Evolutionary conservation across 2,797 vertebrate genomes (phyloP).

Genomic region (Sciurus vulgaris): DNA sequence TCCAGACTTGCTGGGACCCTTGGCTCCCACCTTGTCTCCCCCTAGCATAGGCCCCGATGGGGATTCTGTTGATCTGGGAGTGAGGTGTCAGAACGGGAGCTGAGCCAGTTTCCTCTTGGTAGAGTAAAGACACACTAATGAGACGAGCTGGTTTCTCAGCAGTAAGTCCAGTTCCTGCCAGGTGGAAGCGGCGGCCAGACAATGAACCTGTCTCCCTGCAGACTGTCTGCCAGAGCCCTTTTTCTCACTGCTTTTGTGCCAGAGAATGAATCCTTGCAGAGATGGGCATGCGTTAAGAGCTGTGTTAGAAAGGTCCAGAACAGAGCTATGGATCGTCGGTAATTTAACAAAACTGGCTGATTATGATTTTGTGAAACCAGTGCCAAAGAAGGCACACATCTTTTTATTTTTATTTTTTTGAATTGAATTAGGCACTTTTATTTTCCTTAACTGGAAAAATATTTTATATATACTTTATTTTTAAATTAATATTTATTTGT

Average conservation of each 20-base stretch:
- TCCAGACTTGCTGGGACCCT: neutral
- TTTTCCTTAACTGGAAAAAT: no score
- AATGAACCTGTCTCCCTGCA: neutral
- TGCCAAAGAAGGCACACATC: neutral
- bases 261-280: slow-evolving; percentile 73
- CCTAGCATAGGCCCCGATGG: neutral
- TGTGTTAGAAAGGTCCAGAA: slow-evolving; percentile 73
- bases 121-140: slow-evolving; percentile 77
- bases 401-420: neutral
- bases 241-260: neutral
- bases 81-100: slow-evolving; percentile 30
- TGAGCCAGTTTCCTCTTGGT: neutral
- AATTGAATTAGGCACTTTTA: no score
- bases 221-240: slow-evolving; percentile 38
- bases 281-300: slow-evolving; percentile 68
- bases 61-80: slow-evolving; percentile 3
- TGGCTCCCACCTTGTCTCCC: neutral
- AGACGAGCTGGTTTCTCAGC: slow-evolving; percentile 69
- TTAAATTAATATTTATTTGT: no score
- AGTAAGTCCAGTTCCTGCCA: slow-evolving; percentile 70
- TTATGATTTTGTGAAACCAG: slow-evolving; percentile 57
- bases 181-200: slow-evolving; percentile 72
- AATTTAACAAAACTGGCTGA: slow-evolving; percentile 77
- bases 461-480: no score
- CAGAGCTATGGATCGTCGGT: slow-evolving; percentile 43